Evolutionary conservation across 2,797 vertebrate species (phyloP).

Genomic region (Halcyon smyrnensis): DNA sequence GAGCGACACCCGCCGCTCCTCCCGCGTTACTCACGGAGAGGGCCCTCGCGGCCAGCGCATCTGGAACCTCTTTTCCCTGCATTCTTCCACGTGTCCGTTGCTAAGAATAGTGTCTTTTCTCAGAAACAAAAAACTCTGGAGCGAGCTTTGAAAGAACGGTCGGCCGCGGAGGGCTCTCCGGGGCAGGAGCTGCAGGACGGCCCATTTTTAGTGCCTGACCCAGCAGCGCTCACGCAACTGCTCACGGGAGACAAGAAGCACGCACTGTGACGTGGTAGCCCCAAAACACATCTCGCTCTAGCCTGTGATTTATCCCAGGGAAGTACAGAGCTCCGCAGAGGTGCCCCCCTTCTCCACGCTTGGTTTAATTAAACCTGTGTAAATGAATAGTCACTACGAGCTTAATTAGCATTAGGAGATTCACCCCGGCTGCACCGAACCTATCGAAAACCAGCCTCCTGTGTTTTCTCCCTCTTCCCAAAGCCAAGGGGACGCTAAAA

Average conservation of each 20-base stretch:
- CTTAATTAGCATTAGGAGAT: neutral
- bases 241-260: neutral
- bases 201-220: neutral
- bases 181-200: neutral
- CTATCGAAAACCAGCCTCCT: neutral
- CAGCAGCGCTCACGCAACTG: neutral
- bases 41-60: neutral
- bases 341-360: neutral
- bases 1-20: neutral
- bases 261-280: neutral
- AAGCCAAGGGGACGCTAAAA: neutral
- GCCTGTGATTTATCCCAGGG: neutral
- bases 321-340: neutral
- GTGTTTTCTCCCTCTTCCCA: neutral
- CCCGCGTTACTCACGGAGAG: neutral
- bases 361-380: neutral
- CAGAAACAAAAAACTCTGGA: slow-evolving; percentile 1
- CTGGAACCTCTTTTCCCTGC: slow-evolving; percentile 49
- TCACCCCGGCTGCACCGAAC: neutral
- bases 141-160: neutral
- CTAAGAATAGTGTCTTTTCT: slow-evolving; percentile 34
- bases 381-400: neutral
- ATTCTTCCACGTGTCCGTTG: neutral
- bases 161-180: neutral
- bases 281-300: neutral